A percentile compares a stretch with the other conserved stretches of the same genome.
phyloP scores from a whole-genome alignment of 1,140 invertebrate genomes.

The Battus philenor region DNA sequence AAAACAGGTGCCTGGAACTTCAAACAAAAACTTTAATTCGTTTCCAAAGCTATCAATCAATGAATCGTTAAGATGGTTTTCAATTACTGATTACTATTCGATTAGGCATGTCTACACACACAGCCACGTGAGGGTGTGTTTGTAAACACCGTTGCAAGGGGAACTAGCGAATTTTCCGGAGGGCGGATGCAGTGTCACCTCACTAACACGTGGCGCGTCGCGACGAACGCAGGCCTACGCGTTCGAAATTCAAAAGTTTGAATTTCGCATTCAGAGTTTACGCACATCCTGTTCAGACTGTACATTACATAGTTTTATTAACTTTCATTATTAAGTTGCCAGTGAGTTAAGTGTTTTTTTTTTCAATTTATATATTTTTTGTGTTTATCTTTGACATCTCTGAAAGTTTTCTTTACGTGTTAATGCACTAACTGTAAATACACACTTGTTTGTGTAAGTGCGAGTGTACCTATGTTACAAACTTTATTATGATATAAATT shows the following conservation, averaged over 20 bases:
- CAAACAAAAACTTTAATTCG: too few relatives aligned
- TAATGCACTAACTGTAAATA: too few relatives aligned
- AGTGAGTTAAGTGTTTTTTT: too few relatives aligned
- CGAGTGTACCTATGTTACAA: too few relatives aligned
- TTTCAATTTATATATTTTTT: not conserved
- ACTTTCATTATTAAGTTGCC: too few relatives aligned
- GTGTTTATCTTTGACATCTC: too few relatives aligned
- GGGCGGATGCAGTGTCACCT: slow-evolving; percentile 50
- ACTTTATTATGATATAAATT: too few relatives aligned
- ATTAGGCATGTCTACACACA: slow-evolving; percentile 45
- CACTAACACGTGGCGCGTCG: slow-evolving; percentile 62
- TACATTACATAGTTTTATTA: too few relatives aligned
- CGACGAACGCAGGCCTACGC: slow-evolving; percentile 58
- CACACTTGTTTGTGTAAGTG: too few relatives aligned
- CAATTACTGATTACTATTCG: slow-evolving; percentile 49
- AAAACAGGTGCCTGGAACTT: too few relatives aligned
- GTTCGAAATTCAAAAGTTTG: slow-evolving; percentile 20
- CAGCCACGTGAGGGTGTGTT: slow-evolving; percentile 18
- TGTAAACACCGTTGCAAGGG: slow-evolving; percentile 38
- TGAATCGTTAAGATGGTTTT: slow-evolving; percentile 54
- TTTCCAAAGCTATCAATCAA: too few relatives aligned
- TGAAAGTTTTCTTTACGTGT: too few relatives aligned
- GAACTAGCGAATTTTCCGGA: slow-evolving; percentile 53
- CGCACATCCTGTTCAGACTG: not conserved
- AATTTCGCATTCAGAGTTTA: slow-evolving; percentile 2